Percentiles rank a stretch among this genome's conserved stretches.
phyloP scores from a whole-genome alignment of 2,888 invertebrate genomes.

The Pseudococcus longispinus region DNA sequence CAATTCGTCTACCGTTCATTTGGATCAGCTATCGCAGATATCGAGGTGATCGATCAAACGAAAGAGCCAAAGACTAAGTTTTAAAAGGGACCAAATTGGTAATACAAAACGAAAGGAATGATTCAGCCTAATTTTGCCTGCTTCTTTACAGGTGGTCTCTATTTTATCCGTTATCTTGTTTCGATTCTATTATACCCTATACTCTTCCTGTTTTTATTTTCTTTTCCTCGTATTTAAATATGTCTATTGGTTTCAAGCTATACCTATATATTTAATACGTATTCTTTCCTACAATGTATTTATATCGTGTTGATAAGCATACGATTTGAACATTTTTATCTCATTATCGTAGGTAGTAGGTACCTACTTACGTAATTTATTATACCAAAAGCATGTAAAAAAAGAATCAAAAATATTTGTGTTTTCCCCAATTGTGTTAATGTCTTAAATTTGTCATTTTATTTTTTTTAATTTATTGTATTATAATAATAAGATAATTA shows the following conservation, averaged over 20 bases:
- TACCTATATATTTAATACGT: not conserved
- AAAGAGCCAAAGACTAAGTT: not conserved
- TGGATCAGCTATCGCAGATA: slow-evolving; percentile 51
- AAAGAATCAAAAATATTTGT: not conserved
- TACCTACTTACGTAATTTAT: not conserved
- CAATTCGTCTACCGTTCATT: slow-evolving; percentile 47
- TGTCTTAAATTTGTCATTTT: not conserved
- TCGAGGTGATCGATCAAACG: slow-evolving; percentile 11
- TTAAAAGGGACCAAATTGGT: slow-evolving; percentile 12
- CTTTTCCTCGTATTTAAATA: not conserved
- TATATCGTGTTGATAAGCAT: not conserved
- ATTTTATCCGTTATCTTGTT: not conserved
- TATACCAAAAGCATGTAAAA: not conserved
- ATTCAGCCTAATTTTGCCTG: not conserved
- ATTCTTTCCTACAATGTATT: not conserved
- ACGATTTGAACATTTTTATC: not conserved
- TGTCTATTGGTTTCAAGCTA: not conserved
- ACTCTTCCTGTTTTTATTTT: not conserved
- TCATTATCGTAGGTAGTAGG: not conserved
- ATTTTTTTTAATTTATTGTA: not conserved
- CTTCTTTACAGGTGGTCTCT: not conserved
- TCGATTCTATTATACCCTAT: not conserved
- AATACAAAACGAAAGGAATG: not conserved
- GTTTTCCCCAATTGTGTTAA: not conserved
- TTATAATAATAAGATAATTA: not conserved